Evolutionary conservation across 2,888 invertebrate genomes (phyloP).

Genomic region (Melanargia galathea): DNA sequence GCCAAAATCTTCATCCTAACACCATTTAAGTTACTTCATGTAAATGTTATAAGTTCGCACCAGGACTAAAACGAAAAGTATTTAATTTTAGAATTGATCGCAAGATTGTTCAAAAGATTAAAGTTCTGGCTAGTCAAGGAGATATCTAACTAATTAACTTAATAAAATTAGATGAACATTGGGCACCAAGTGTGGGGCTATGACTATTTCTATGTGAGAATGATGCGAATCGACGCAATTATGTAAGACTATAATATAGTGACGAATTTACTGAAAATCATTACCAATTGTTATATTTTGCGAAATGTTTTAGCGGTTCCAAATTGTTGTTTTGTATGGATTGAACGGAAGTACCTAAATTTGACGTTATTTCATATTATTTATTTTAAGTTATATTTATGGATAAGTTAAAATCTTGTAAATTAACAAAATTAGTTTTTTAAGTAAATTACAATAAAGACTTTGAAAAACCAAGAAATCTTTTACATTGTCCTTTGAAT

Average conservation of each 20-base stretch:
- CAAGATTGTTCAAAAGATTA: constrained; percentile 25
- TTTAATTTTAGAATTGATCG: constrained; percentile 18
- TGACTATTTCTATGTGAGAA: constrained; percentile 40
- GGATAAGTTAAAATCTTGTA: constrained; percentile 76
- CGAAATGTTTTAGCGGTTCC: constrained; percentile 61
- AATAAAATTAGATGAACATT: constrained; percentile 31
- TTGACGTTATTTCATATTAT: constrained; percentile 79
- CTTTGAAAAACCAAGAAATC: constrained; percentile 41
- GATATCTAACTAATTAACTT: constrained; percentile 33
- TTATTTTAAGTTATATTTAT: constrained; percentile 65
- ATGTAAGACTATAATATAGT: constrained; percentile 40
- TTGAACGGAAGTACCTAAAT: constrained; percentile 62
- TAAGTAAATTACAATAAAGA: constrained; percentile 64
- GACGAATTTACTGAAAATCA: constrained; percentile 54
- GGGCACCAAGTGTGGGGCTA: constrained; percentile 43
- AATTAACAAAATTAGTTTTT: constrained; percentile 79
- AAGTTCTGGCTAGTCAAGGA: constrained; percentile 40
- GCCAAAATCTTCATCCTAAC: constrained; percentile 42
- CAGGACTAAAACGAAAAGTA: constrained; percentile 19
- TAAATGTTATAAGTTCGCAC: constrained; percentile 27
- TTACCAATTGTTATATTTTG: constrained; percentile 51
- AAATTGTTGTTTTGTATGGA: constrained; percentile 70
- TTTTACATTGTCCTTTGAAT: constrained; percentile 29
- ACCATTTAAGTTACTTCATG: constrained; percentile 31
- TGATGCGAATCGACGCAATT: constrained; percentile 30